Percentiles rank a stretch among this genome's conserved stretches.
Evolutionary conservation across 2,113 vertebrate species (phyloP).

Genomic region (Thomomys bottae): DNA sequence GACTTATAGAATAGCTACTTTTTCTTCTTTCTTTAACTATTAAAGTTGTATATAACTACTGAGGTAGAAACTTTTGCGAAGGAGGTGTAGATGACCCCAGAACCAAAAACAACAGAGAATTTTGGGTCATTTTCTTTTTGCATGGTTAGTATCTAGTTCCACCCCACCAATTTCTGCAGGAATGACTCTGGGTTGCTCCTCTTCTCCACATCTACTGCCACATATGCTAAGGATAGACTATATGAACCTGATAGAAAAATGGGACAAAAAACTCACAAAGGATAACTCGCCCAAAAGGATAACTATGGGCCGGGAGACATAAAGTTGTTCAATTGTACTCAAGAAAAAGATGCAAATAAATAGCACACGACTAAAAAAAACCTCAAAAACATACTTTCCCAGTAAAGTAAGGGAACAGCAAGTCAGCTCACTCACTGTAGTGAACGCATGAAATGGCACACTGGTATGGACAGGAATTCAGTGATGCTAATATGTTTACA

Average conservation of each 20-base stretch:
- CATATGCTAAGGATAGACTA: constrained; percentile 5
- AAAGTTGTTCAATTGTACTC: background rate
- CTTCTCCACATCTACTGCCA: background rate
- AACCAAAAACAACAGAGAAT: background rate
- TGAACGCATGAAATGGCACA: background rate
- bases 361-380: background rate
- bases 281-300: background rate
- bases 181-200: background rate
- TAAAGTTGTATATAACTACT: background rate
- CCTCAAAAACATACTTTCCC: background rate
- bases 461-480: background rate
- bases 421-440: background rate
- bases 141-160: background rate
- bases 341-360: constrained; percentile 12
- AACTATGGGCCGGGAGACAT: background rate
- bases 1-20: constrained; percentile 55
- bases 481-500: background rate
- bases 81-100: background rate
- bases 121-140: background rate
- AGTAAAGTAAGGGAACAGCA: background rate
- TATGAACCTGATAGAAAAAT: constrained; percentile 15
- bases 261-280: background rate
- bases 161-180: background rate
- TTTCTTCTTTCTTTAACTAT: constrained; percentile 48
- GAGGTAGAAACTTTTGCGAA: constrained; percentile 11